Evolutionary conservation across 2,797 vertebrate species (phyloP), one percentile per base, ranked within the genome.

Genomic region (Sorex maritimensis): DNA sequence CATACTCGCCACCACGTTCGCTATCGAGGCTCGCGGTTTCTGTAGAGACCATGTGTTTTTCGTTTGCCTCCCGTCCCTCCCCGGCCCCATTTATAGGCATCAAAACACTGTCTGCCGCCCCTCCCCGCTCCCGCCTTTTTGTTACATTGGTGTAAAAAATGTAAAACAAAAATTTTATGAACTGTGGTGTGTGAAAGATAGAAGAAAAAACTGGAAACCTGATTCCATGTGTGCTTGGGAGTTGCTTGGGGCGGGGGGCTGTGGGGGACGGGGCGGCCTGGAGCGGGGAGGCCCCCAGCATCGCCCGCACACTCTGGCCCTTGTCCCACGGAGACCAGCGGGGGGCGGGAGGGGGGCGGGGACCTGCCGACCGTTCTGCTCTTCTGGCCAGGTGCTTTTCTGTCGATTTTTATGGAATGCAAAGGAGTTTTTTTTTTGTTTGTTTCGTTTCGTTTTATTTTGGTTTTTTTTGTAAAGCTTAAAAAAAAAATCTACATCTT

Each of bases 101-200:
- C 94, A 94, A 96, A 89, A 96, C 82, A 13, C 97, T 97, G 97
- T 97, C 93, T 41, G 81, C 61, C 94, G 74, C 68, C 92, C 61
- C 26, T 94, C 88, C 63, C 68, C 96, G 95, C 93, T 83, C 90
- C 93, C 93, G 91, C 95, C 93, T 98, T 98, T 67, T 98, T 98
- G 97, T 98, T 98, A 98, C 97, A 97, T 98, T 94, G 97, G 98
- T 98, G 98, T 98, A 98, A 98, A 98, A 98, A 98, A 97, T 98
- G 98, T 98, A 98, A 98, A 98, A 98, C 98, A 98, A 98, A 96
- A 98, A 95, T 96, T 98, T 98, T 98, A 98, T 98, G 97, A 98
- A 96, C 98, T 98, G 97, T 98, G 98, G 97, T 97, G 98, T 98
- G 97, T 97, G 98, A 98, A 97, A 98, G 97, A 91, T 14, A 94